phyloP scores from a whole-genome alignment of 1,140 invertebrate species.

The Penaeus japonicus region DNA sequence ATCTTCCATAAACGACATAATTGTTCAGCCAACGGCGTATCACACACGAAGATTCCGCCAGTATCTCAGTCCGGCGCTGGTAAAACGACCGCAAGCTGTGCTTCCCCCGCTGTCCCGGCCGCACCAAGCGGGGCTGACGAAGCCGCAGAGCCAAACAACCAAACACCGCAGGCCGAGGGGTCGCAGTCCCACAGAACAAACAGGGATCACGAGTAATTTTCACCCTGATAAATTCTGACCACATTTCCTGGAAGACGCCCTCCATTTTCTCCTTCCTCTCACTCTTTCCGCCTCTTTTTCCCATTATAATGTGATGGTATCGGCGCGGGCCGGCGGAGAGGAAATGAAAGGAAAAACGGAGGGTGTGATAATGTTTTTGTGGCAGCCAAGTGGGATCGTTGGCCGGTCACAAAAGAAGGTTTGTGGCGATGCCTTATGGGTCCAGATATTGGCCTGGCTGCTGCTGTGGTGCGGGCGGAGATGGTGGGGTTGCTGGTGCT shows the following conservation, averaged over 20 bases:
- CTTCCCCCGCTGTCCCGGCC: no score
- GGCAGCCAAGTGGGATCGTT: constrained; percentile 49
- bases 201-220: constrained; percentile 48
- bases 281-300: constrained; percentile 54
- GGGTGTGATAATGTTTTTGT: constrained; percentile 56
- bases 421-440: constrained; percentile 52
- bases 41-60: no score
- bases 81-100: no score
- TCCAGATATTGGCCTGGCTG: constrained; percentile 38
- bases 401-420: constrained; percentile 43
- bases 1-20: no score
- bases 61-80: no score
- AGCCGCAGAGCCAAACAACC: no score
- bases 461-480: background rate
- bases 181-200: constrained; percentile 27
- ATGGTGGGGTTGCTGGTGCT: background rate
- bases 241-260: constrained; percentile 50
- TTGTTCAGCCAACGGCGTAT: no score
- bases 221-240: constrained; percentile 51
- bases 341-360: constrained; percentile 54
- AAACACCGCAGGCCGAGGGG: no score
- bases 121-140: no score
- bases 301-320: constrained; percentile 55
- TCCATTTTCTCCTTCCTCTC: constrained; percentile 51
- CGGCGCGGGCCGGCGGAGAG: constrained; percentile 41